Conservation (phyloP, 2,797 vertebrate species). For the Rallus crepitans region DNA sequence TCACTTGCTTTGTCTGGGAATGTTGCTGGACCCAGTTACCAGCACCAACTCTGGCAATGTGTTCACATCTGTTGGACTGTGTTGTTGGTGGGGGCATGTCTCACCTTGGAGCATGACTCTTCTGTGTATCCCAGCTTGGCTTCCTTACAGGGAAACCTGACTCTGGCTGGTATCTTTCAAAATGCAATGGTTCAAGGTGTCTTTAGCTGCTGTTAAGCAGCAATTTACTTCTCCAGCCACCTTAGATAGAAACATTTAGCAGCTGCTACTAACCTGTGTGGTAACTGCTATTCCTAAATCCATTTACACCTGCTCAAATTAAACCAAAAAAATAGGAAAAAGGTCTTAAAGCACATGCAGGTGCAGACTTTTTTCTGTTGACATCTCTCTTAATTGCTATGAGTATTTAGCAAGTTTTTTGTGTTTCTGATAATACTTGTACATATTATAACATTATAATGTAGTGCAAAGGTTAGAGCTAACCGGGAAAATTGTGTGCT, state of each 20-base stretch:
- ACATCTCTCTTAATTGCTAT: neutral
- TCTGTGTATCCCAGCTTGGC: neutral
- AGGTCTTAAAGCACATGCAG: neutral
- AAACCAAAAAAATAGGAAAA: neutral
- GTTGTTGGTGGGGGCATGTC: neutral
- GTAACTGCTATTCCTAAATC: neutral
- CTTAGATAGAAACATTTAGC: neutral
- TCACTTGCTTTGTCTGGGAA: neutral
- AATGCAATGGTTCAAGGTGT: neutral
- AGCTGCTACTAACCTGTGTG: neutral
- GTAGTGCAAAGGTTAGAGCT: neutral
- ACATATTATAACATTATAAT: neutral
- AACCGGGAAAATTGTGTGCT: neutral
- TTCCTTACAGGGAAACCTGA: neutral
- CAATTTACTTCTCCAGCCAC: neutral
- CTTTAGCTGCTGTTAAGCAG: neutral
- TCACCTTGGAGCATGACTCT: neutral
- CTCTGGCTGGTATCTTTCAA: neutral
- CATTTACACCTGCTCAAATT: neutral
- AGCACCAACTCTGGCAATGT: neutral
- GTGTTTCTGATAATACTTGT: neutral
- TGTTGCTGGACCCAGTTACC: rapidly evolving
- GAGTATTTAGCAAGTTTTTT: neutral
- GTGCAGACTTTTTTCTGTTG: neutral
- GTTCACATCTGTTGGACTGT: neutral